Evolutionary conservation across 2,113 vertebrate genomes (phyloP), one percentile per base, ranked within the genome.

Genomic region (Suncus etruscus): DNA sequence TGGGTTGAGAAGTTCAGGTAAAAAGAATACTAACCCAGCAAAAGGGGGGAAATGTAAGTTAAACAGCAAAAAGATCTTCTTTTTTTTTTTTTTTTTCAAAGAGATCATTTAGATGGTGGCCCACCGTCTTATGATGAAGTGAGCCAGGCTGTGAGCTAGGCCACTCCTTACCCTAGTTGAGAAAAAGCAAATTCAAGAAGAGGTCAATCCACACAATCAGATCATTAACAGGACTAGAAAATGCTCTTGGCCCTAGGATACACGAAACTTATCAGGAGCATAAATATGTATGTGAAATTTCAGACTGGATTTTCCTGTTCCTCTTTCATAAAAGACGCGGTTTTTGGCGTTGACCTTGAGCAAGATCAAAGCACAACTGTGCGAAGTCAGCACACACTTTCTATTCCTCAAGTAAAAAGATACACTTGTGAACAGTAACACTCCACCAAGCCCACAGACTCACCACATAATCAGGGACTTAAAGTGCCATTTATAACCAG

Each of bases 401-500:
- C 76, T 87, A 81, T 81, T 87, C 94, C 80, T 90, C 47, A n/a
- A 88, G 93, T 95, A 95, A 93, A 95, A 94, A 75, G 95, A 95
- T 93, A 88, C 48, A 92, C 90, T 92, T 90, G 80, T 91, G 93
- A 95, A 95, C 75, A 51, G 87, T 68, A 86, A 69, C 11, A 0
- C 76, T 76, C 68, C 10, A 90, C 68, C 48, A 47, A 72, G 48
- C 31, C 86, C 82, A 75, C 66, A 48, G 79, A 27, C 63, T 76
- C 45, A 51, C 61, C 27, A 15, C 6, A 45, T n/a, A 31, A 80
- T 83, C 61, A 22, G 50, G 22, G 66, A 54, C 58, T 87, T 84
- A 15, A 94, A 77, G 66, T 39, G 63, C 39, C 76, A 83, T 92
- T 84, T 89, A 22, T 86, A 89, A 74, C 32, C 50, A 31, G 72